Conservation (phyloP, 2,888 invertebrate genomes). For the Adineta ricciae region DNA sequence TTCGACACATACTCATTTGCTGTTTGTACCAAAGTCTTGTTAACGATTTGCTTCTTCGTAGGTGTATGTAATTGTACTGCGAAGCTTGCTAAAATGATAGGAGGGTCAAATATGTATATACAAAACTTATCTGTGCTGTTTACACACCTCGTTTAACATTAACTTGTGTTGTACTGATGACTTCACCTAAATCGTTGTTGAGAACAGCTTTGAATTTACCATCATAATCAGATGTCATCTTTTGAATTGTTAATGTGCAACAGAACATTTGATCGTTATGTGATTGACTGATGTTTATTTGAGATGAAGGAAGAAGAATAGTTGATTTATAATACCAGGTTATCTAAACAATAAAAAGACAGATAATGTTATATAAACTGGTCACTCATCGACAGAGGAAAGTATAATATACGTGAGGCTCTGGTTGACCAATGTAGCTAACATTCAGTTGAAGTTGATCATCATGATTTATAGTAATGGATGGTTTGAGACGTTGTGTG, state of each 20-base stretch:
- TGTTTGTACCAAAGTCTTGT: neutral
- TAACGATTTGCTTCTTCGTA: neutral
- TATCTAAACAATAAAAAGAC: neutral
- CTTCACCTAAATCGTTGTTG: neutral
- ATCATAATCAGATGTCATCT: neutral
- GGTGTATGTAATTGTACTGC: neutral
- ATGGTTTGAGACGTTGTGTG: neutral
- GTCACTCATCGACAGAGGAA: too few relatives aligned
- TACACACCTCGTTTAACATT: neutral
- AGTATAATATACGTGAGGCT: neutral
- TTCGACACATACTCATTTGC: neutral
- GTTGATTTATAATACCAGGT: conserved; percentile 1
- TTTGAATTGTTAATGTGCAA: neutral
- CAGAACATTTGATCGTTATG: neutral
- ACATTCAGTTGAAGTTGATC: neutral
- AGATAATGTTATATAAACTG: too few relatives aligned
- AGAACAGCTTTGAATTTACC: neutral
- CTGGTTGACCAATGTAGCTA: neutral
- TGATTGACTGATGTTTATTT: neutral
- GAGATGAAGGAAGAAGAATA: neutral
- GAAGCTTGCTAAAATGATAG: neutral
- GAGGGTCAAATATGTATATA: neutral
- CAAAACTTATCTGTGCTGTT: neutral
- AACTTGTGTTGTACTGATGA: neutral
- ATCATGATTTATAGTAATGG: neutral